Base-by-base conservation (phyloP, 2,888 invertebrate species). In the Drosophila mimetica region DNA sequence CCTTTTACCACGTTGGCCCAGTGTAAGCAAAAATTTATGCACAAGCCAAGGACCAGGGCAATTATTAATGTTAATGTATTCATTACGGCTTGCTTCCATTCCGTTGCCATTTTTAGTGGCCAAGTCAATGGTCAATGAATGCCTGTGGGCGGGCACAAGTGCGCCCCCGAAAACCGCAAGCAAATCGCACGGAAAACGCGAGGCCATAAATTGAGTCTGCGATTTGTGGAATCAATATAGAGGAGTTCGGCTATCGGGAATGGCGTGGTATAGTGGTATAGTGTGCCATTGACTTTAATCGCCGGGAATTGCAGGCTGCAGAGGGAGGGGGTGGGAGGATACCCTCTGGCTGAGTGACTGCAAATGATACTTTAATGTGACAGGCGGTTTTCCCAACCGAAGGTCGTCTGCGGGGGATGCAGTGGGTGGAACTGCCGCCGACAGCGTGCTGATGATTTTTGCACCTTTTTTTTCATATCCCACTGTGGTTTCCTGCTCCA, bases 281-380 rank as follows among this genome's bases (percentile, higher is more conserved):
- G 25, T 25, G 25, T 71, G 51, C 67, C 76, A 70, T 79, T 82
- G 79, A 76, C 80, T 85, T 86, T 75, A 70, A 70, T 71, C 71
- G 69, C 22, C 11, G 41, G 8, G 48, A 18, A 46, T 53, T 14
- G 41, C 47, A 30, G 65, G 46, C 32, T 22, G 61, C 22, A 46
- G 11, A 28, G 16, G 25, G 11, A 4, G 9, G 0, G 34, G 32
- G 4, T 4, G 6, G 34, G 18, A 39, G 36, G 16, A n/a, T 13
- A 28, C 44, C 44, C 44, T 28, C 44, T 14, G 14, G 44, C 44
- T 75, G 85, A 82, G 77, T 86, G 84, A 86, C 77, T 83, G 86
- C 75, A 82, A 82, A 82, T 83, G 86, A 86, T 82, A 82, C 86
- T 82, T 82, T 82, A 82, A 82, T 82, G 84, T 82, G 86, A 86